Base-by-base conservation (phyloP, 2,113 vertebrate species). In the Megatriorchis doriae region DNA sequence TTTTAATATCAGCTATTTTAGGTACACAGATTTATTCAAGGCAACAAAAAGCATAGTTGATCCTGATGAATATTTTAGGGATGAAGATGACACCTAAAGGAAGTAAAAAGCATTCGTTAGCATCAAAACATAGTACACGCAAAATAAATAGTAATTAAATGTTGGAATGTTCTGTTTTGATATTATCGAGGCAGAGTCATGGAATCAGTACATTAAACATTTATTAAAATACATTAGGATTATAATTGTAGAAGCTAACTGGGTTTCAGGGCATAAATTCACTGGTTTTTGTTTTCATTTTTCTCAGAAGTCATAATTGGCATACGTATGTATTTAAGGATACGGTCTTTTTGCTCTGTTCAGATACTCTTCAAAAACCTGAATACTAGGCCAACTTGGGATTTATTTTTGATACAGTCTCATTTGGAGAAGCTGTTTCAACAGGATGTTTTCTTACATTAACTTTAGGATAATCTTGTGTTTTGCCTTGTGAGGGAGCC, bases 81-180 rank as follows among this genome's bases (percentile, higher is more conserved):
- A 75, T 96, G 61, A 77, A 66, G 31, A 50, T 73, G 71, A 66
- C 66, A 56, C 32, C 36, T 88, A 47, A 92, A 77, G 55, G 25
- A 91, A 63, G 29, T 50, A 50, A 88, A 90, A 94, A 83, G 16
- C 38, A 78, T 80, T 86, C 3, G n/a, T 90, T 93, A 84, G 43
- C 92, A 81, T 92, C n/a, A 81, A 90, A 88, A 55, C 5, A 12
- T 31, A 55, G n/a, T 59, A 6, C 21, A 53, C 18, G 66, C 15
- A 93, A 87, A 94, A 79, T 71, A 87, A 95, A 61, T 45, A 78
- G 17, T 53, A 80, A 90, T 86, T 94, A 80, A 83, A 77, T 70
- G 22, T 53, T 74, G 38, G 26, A 86, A 73, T 1, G 3, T 85
- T 62, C 36, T 62, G 25, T 6, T 82, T 93, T 85, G 62, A 20